Percentiles rank a stretch among this genome's conserved stretches.
phyloP scores from a whole-genome alignment of 1,140 invertebrate species.

The Zaprionus davidi region DNA sequence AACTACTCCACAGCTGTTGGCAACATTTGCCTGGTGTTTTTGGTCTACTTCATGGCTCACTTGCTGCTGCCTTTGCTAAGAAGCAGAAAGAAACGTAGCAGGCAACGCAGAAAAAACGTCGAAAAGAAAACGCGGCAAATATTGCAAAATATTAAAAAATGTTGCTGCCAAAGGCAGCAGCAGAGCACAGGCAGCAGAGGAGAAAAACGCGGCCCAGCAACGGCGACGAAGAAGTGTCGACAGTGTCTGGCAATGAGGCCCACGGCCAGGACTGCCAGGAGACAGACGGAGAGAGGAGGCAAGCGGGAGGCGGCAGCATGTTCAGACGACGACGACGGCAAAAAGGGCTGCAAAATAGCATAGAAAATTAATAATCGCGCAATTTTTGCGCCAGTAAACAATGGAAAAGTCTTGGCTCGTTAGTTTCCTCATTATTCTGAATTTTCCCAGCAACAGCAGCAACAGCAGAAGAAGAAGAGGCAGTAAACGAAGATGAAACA shows the following conservation, averaged over 20 bases:
- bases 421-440: constrained; percentile 82
- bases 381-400: constrained; percentile 81
- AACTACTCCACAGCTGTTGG: constrained; percentile 16
- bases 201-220: no score
- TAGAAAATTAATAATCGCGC: constrained; percentile 83
- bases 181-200: constrained; percentile 9
- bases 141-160: constrained; percentile 78
- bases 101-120: constrained; percentile 28
- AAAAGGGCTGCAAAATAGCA: constrained; percentile 74
- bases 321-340: constrained; percentile 32
- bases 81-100: constrained; percentile 25
- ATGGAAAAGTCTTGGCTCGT: constrained; percentile 81
- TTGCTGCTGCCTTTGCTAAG: constrained; percentile 18
- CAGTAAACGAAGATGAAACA: background rate
- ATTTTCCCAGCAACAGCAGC: constrained; percentile 57
- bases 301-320: background rate
- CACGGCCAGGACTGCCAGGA: constrained; percentile 19
- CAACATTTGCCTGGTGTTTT: constrained; percentile 1
- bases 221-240: constrained; percentile 37
- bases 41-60: constrained; percentile 18
- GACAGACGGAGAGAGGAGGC: background rate
- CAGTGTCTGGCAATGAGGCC: constrained; percentile 29
- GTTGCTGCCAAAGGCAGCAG: constrained; percentile 46
- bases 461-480: background rate
- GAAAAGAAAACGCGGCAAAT: constrained; percentile 59